Evolutionary conservation across 2,797 vertebrate genomes (phyloP).

Genomic region (Chaetophractus vellerosus): DNA sequence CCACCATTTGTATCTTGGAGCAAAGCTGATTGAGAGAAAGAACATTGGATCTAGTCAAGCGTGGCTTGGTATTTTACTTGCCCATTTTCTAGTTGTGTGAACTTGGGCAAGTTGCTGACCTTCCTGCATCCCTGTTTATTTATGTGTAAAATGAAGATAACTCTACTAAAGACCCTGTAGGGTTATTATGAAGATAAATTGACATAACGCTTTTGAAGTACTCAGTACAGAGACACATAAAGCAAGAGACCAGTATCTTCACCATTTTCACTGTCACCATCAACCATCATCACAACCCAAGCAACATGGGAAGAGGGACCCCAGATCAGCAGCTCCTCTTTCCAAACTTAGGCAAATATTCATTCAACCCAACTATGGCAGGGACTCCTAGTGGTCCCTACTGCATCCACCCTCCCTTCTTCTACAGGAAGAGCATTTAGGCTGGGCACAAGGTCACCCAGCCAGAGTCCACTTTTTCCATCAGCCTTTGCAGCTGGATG

Average conservation of each 20-base stretch:
- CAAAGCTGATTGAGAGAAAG: background rate
- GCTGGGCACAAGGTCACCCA: background rate
- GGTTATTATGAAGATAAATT: background rate
- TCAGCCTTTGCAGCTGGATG: background rate
- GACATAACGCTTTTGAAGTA: background rate
- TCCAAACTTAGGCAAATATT: background rate
- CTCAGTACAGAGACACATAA: background rate
- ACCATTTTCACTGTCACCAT: background rate
- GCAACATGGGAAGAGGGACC: background rate
- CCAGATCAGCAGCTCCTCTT: background rate
- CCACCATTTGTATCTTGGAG: background rate
- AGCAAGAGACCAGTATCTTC: background rate
- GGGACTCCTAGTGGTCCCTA: background rate
- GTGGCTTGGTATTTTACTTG: background rate
- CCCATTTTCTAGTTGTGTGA: background rate
- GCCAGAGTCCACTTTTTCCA: background rate
- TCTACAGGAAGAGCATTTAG: background rate
- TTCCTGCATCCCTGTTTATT: slow-evolving; percentile 17
- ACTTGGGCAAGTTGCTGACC: background rate
- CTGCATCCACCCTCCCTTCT: background rate
- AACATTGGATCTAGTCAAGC: background rate
- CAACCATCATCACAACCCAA: background rate
- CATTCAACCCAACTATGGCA: background rate
- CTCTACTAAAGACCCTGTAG: background rate
- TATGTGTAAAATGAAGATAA: background rate